A percentile compares a stretch with the other conserved stretches of the same genome.
Evolutionary conservation across 2,888 invertebrate species (phyloP).

Genomic region (Monoplex corrugatus): DNA sequence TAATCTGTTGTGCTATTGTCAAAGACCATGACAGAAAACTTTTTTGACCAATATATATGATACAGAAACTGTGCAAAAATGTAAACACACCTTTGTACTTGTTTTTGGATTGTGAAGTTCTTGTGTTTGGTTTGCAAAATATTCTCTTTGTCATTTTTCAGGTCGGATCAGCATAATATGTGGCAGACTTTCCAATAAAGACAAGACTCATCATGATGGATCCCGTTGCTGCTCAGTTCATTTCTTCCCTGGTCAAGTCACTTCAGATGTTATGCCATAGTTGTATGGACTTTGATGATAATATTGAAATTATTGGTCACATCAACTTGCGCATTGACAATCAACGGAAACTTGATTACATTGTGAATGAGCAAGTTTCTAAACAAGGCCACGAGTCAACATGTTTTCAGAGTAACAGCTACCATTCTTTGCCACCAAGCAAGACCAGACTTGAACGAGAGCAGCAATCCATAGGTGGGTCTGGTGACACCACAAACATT

Average conservation of each 20-base stretch:
- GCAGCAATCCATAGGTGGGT: neutral
- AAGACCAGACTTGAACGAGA: conserved; percentile 12
- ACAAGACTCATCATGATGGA: conserved; percentile 43
- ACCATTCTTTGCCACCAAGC: conserved; percentile 55
- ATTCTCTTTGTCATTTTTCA: neutral
- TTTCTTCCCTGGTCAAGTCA: conserved; percentile 56
- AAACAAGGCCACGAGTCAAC: conserved; percentile 48
- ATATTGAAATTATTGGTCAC: conserved; percentile 58
- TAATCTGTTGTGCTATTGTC: too few relatives aligned
- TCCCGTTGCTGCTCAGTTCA: conserved; percentile 52
- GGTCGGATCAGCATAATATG: neutral
- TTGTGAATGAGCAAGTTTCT: conserved; percentile 54
- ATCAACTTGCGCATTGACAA: conserved; percentile 56
- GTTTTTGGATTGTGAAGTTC: too few relatives aligned
- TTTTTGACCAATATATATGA: too few relatives aligned
- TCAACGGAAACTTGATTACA: conserved; percentile 55
- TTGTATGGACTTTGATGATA: conserved; percentile 57
- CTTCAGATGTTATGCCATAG: conserved; percentile 60
- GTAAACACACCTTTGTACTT: too few relatives aligned
- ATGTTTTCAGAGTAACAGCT: conserved; percentile 58
- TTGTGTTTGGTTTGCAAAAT: too few relatives aligned
- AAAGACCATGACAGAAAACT: too few relatives aligned
- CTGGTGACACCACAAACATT: neutral
- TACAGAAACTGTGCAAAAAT: too few relatives aligned
- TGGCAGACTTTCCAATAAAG: neutral